These are phyloP conservation scores for Anolis sagrei DNA, from an alignment of 2,113 vertebrate genomes.

Conservation along the genomic window DNA sequence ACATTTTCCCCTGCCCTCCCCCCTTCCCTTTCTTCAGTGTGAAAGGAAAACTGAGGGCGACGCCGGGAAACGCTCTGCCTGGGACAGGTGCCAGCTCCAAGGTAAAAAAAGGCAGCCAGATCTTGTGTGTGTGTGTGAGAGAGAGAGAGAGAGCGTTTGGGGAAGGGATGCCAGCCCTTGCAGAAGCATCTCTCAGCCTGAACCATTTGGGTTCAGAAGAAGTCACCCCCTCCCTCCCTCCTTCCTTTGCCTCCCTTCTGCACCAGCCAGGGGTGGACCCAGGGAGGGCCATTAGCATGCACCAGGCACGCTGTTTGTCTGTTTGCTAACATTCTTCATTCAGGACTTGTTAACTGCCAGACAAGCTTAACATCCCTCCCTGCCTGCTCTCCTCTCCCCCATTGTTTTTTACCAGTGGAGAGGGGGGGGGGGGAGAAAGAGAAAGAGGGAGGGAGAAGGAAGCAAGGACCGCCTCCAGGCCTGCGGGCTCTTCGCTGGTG, in stretches of 20 bases:
- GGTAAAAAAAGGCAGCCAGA: slow-evolving; percentile 78
- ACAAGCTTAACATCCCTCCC: slow-evolving; percentile 84
- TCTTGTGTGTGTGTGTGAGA: too few relatives aligned
- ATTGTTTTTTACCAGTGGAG: slow-evolving; percentile 86
- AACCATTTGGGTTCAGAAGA: too few relatives aligned
- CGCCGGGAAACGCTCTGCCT: slow-evolving; percentile 77
- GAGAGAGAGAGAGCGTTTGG: too few relatives aligned
- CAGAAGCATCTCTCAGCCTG: too few relatives aligned
- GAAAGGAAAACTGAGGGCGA: slow-evolving; percentile 72
- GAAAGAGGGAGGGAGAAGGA: slow-evolving; percentile 61
- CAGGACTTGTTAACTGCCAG: slow-evolving; percentile 94
- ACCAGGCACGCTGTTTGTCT: slow-evolving; percentile 89
- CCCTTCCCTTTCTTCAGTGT: slow-evolving; percentile 62
- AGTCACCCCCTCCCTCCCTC: slow-evolving; percentile 24
- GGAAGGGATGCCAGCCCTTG: too few relatives aligned
- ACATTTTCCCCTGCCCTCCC: slow-evolving; percentile 27
- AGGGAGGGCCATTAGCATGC: slow-evolving; percentile 87
- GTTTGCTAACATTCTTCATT: slow-evolving; percentile 96
- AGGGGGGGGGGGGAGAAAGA: slow-evolving; percentile 70
- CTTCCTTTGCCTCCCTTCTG: slow-evolving; percentile 75
- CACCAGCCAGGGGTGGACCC: slow-evolving; percentile 86
- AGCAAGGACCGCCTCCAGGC: slow-evolving; percentile 72
- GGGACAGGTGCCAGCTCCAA: slow-evolving; percentile 86
- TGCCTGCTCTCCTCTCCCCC: slow-evolving; percentile 80
- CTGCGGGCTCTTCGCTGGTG: slow-evolving; percentile 51